A percentile compares a stretch with the other conserved stretches of the same genome.
phyloP scores from a whole-genome alignment of 1,140 invertebrate species.

The Pseudomyrmex gracilis region DNA sequence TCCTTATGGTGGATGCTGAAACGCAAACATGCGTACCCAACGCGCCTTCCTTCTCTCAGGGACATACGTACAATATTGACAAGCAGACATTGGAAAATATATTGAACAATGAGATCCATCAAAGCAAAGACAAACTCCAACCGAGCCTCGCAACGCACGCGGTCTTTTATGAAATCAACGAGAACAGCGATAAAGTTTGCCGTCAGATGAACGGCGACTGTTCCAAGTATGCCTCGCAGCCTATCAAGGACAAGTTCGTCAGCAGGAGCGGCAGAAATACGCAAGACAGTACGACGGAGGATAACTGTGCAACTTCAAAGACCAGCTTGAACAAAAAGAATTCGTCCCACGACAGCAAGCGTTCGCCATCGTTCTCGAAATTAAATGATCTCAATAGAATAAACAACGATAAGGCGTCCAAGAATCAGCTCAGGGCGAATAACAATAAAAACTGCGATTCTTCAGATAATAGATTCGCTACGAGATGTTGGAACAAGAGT shows the following conservation, averaged over 20 bases:
- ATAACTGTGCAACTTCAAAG: slow-evolving; percentile 29
- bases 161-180: slow-evolving; percentile 58
- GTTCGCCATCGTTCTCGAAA: neutral
- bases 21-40: slow-evolving; percentile 74
- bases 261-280: slow-evolving; percentile 39
- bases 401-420: slow-evolving; percentile 63
- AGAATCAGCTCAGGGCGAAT: slow-evolving; percentile 36
- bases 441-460: slow-evolving; percentile 61
- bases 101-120: slow-evolving; percentile 57
- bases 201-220: slow-evolving; percentile 58
- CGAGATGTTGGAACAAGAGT: slow-evolving; percentile 61
- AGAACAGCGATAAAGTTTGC: slow-evolving; percentile 56
- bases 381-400: slow-evolving; percentile 49
- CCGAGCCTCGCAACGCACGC: slow-evolving; percentile 45
- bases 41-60: slow-evolving; percentile 45
- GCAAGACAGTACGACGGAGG: slow-evolving; percentile 50
- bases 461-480: slow-evolving; percentile 37
- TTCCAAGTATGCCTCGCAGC: slow-evolving; percentile 41
- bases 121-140: slow-evolving; percentile 56
- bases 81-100: slow-evolving; percentile 45
- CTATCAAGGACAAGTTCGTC: slow-evolving; percentile 63
- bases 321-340: slow-evolving; percentile 65
- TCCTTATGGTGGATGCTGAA: slow-evolving; percentile 80
- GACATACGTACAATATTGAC: slow-evolving; percentile 38
- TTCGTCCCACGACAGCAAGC: slow-evolving; percentile 17